Evolutionary conservation across 2,797 vertebrate species (phyloP), one percentile per base, ranked within the genome.

Genomic region (Alectoris magna): DNA sequence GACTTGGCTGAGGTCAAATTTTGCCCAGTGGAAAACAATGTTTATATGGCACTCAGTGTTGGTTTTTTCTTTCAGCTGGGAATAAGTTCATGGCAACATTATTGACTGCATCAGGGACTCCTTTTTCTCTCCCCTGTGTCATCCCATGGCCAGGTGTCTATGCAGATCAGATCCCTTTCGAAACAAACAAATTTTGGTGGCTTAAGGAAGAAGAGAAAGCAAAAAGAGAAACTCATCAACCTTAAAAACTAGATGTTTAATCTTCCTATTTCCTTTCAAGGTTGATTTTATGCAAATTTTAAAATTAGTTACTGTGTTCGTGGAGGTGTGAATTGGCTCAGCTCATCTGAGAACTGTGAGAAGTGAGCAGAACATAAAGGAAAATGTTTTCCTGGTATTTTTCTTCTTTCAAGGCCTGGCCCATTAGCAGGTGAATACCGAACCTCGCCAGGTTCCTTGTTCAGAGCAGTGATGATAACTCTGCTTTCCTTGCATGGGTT

Each of bases 161-260:
- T 1, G 15, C 29, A 88, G 74, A 81, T 87, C 31, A 36, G 3
- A 21, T 95, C 17, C 11, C 56, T 89, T 82, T 93, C 62, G 49
- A 88, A 87, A 87, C 39, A 86, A 85, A 87, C 39, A 26, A 9
- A 34, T 69, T n/a, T 41, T 68, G 49, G 16, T 77, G 49, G 53
- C 14, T 64, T 64, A 31, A 78, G n/a, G 48, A 43, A 58, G 44
- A 14, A 23, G 29, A 3, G 3, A 12, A 26, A 26, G 22, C 22
- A 19, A 12, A 63, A 48, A 55, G 58, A 67, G 38, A 51, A 49
- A 67, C 51, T 66, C 11, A 5, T 15, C n/a, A 39, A n/a, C 39
- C 64, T 77, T 53, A 29, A 29, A 87, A 95, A 76, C 22, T 72
- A 29, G 80, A 7, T 48, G 49, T 80, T 87, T 78, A 66, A 26